These are phyloP conservation scores for Pseudanteris insignis DNA, from an alignment of 2,888 invertebrate genomes.

Conservation along the genomic window DNA sequence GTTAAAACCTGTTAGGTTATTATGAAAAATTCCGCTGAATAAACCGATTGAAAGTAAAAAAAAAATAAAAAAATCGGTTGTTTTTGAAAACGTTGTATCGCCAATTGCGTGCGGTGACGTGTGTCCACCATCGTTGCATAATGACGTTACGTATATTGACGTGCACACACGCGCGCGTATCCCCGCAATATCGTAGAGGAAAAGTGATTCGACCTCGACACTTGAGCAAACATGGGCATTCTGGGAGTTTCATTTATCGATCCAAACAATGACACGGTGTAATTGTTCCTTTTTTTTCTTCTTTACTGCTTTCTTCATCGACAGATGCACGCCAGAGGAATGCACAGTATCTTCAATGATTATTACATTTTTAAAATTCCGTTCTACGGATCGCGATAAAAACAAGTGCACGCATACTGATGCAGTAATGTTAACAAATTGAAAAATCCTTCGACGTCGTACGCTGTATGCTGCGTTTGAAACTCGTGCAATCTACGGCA, in stretches of 20 bases:
- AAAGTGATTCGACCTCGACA: constrained; percentile 44
- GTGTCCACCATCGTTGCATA: constrained; percentile 36
- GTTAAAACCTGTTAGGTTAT: too few relatives aligned
- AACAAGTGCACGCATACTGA: too few relatives aligned
- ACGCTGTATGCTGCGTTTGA: too few relatives aligned
- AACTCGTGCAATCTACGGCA: too few relatives aligned
- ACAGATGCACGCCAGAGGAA: constrained; percentile 1
- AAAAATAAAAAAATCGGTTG: constrained; percentile 6
- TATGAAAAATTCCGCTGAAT: too few relatives aligned
- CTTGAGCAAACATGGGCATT: constrained; percentile 45
- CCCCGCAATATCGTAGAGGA: constrained; percentile 36
- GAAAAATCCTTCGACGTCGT: too few relatives aligned
- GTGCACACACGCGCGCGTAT: constrained; percentile 38
- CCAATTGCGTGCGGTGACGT: constrained; percentile 19
- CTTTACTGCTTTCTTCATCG: too few relatives aligned
- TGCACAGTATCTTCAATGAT: too few relatives aligned
- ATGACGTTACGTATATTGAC: constrained; percentile 42
- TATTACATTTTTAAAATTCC: too few relatives aligned
- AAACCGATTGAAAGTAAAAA: too few relatives aligned
- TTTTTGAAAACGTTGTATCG: constrained; percentile 22
- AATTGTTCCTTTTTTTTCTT: constrained; percentile 30
- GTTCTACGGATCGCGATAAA: too few relatives aligned
- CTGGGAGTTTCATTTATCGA: constrained; percentile 42
- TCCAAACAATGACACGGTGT: constrained; percentile 35
- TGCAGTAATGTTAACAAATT: too few relatives aligned